These are phyloP conservation scores for Gymnothorax reevesii DNA, from an alignment of 2,797 vertebrate genomes.

Conservation along the genomic window DNA sequence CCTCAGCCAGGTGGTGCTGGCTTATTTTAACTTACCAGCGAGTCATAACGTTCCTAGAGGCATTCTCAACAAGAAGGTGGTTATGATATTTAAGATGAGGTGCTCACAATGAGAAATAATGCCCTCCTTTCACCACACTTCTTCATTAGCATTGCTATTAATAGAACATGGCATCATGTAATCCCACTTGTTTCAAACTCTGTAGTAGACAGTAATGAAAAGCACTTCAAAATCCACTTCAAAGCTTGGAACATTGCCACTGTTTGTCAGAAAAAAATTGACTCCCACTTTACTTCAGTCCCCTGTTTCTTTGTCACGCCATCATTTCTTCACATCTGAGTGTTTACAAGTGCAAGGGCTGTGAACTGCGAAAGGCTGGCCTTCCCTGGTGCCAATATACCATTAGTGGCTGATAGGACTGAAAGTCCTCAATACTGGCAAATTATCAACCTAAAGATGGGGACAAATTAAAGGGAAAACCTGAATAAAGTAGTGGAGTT, in stretches of 20 bases:
- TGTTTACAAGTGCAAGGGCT: background rate
- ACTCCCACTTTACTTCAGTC: background rate
- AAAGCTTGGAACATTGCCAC: conserved; percentile 8
- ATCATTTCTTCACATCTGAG: background rate
- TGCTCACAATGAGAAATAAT: background rate
- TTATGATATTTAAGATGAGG: background rate
- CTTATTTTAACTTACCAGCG: background rate
- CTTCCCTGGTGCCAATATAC: background rate
- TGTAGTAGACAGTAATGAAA: conserved; percentile 1
- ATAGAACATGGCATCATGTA: background rate
- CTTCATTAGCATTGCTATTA: background rate
- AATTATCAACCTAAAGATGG: background rate
- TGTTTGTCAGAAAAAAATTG: conserved; percentile 1
- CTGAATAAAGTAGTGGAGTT: no score
- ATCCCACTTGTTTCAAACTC: background rate
- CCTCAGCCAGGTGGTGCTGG: background rate
- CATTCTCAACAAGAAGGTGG: background rate
- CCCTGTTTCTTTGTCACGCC: background rate
- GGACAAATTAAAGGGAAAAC: no score
- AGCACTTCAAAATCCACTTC: background rate
- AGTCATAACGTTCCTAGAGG: background rate
- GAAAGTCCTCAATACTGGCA: background rate
- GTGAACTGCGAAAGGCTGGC: background rate
- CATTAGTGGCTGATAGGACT: background rate
- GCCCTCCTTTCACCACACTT: background rate